Conservation (phyloP, 2,888 invertebrate genomes). For the Dicycla oo region DNA sequence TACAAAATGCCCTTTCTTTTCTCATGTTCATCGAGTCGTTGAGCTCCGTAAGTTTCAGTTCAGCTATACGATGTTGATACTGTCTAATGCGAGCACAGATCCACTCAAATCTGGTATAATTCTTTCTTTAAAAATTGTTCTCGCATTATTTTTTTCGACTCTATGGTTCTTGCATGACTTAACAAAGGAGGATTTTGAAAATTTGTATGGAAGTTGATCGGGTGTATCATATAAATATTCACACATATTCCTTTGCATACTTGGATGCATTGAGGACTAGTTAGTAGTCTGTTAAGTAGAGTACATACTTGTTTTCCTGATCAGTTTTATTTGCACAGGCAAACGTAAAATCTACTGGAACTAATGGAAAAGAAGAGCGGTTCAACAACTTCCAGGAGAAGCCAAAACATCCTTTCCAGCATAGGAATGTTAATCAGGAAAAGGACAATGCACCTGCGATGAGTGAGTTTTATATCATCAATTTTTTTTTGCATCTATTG, state of each 20-base stretch:
- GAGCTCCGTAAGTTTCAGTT: neutral
- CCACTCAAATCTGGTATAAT: too few species aligned
- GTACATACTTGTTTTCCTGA: neutral
- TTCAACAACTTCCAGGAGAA: slow-evolving; percentile 10
- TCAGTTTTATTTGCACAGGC: slow-evolving; percentile 8
- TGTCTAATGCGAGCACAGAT: neutral
- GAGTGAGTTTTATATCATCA: slow-evolving; percentile 20
- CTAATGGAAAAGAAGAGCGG: slow-evolving; percentile 7
- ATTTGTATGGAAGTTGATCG: too few species aligned
- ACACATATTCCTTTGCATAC: neutral
- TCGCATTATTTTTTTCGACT: too few species aligned
- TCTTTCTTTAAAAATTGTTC: too few species aligned
- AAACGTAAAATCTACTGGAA: slow-evolving; percentile 5
- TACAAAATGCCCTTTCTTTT: neutral
- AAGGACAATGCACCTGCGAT: neutral
- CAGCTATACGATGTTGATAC: neutral
- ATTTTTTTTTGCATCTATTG: too few species aligned
- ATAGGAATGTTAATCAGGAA: neutral
- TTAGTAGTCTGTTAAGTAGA: too few species aligned
- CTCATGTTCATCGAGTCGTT: neutral
- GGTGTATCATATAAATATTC: too few species aligned
- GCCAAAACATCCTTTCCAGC: neutral
- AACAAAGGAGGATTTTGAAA: too few species aligned
- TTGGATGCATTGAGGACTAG: neutral
- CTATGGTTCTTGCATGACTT: too few species aligned